These are phyloP conservation scores for Calameuta pallipes DNA, from an alignment of 2,888 invertebrate species.

Conservation along the genomic window DNA sequence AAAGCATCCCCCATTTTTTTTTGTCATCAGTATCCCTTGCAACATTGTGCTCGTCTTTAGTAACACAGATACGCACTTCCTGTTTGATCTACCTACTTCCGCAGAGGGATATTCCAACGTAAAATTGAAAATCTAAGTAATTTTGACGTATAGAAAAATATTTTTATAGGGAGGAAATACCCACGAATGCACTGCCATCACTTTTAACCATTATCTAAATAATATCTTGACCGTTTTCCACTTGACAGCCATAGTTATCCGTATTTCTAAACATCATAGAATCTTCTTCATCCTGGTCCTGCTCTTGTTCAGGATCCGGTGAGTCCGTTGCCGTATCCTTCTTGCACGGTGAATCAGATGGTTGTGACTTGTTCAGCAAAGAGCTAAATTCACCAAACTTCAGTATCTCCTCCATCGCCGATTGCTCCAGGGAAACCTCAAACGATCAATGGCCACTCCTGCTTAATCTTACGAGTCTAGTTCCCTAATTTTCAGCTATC, in stretches of 20 bases:
- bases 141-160: neutral
- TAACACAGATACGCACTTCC: neutral
- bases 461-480: slow-evolving; percentile 4
- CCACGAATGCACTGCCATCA: neutral
- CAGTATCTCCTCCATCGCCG: slow-evolving; percentile 54
- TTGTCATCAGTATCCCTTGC: neutral
- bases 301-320: slow-evolving; percentile 19
- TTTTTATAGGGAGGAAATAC: neutral
- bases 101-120: neutral
- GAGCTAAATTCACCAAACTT: slow-evolving; percentile 60
- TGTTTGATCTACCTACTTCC: neutral
- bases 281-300: slow-evolving; percentile 22
- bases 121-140: neutral
- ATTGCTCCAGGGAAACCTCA: slow-evolving; percentile 50
- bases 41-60: neutral
- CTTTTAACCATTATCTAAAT: slow-evolving; percentile 12
- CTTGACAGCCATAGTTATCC: slow-evolving; percentile 40
- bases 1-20: neutral
- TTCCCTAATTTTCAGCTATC: slow-evolving; percentile 9
- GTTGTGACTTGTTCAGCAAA: slow-evolving; percentile 52
- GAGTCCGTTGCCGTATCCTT: slow-evolving; percentile 28
- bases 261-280: slow-evolving; percentile 27
- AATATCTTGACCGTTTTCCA: slow-evolving; percentile 43
- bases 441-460: slow-evolving; percentile 17
- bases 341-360: slow-evolving; percentile 24